These are phyloP conservation scores for Poeciliopsis retropinna DNA, from an alignment of 2,113 vertebrate species.

Conservation along the genomic window DNA sequence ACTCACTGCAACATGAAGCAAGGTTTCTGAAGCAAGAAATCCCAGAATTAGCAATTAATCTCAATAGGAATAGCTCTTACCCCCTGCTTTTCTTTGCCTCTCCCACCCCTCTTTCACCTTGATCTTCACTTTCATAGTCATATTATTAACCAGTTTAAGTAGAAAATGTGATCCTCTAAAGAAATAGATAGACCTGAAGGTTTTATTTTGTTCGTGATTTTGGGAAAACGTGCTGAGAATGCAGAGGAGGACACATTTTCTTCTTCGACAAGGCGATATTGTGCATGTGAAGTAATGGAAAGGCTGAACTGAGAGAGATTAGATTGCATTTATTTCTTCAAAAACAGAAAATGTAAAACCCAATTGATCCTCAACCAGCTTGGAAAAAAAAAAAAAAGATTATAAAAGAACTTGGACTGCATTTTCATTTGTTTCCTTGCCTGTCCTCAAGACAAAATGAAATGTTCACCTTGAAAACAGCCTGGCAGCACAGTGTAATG, in stretches of 20 bases:
- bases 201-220: slow-evolving; percentile 32
- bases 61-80: slow-evolving; percentile 24
- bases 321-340: slow-evolving; percentile 21
- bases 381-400: neutral
- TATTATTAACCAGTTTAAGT: slow-evolving; percentile 52
- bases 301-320: neutral
- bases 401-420: slow-evolving; percentile 2
- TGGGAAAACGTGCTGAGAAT: slow-evolving; percentile 52
- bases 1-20: slow-evolving; percentile 47
- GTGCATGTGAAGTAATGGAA: slow-evolving; percentile 4
- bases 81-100: slow-evolving; percentile 11
- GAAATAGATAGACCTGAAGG: slow-evolving; percentile 26
- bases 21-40: slow-evolving; percentile 35
- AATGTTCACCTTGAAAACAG: slow-evolving; percentile 28
- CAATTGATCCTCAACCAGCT: neutral
- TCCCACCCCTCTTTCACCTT: slow-evolving; percentile 14
- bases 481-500: slow-evolving; percentile 8
- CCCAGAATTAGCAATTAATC: slow-evolving; percentile 36
- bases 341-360: neutral
- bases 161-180: slow-evolving; percentile 47
- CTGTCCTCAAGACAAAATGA: slow-evolving; percentile 29
- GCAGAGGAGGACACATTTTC: slow-evolving; percentile 35
- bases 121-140: slow-evolving; percentile 54
- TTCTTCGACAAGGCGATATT: slow-evolving; percentile 13
- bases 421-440: neutral